These are phyloP conservation scores for Chamaetylas fuelleborni DNA, from an alignment of 2,113 vertebrate species.

Conservation along the genomic window DNA sequence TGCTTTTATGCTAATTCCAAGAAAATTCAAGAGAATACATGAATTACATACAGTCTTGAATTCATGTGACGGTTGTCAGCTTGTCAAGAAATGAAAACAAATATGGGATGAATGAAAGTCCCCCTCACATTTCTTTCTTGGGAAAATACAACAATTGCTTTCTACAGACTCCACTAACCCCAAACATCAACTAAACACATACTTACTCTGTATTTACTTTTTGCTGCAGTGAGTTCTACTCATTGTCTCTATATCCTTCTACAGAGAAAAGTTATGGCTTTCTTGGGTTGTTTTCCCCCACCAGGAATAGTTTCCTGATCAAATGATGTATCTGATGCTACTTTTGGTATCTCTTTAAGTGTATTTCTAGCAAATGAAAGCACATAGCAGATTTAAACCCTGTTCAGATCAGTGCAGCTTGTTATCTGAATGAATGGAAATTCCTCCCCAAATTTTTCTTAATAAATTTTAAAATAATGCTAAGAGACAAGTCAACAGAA, in stretches of 20 bases:
- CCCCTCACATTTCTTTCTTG: background rate
- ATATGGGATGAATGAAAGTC: background rate
- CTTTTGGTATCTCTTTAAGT: background rate
- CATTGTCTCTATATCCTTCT: background rate
- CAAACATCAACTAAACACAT: background rate
- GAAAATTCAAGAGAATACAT: background rate
- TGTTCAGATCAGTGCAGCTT: background rate
- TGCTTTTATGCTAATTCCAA: background rate
- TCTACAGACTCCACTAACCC: background rate
- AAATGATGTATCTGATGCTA: background rate
- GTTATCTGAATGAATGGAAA: background rate
- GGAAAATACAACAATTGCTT: background rate
- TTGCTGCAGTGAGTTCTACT: background rate
- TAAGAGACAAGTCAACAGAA: background rate
- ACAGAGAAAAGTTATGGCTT: background rate
- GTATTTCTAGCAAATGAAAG: background rate
- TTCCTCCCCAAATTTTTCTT: background rate
- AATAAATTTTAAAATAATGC: background rate
- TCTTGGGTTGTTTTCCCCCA: background rate
- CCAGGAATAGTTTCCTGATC: background rate
- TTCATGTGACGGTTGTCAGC: background rate
- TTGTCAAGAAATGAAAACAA: background rate
- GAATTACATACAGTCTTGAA: background rate
- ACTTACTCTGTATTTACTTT: background rate
- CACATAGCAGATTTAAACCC: background rate